Base-by-base conservation (phyloP, 2,888 invertebrate genomes). In the Ethmia dodecea region DNA sequence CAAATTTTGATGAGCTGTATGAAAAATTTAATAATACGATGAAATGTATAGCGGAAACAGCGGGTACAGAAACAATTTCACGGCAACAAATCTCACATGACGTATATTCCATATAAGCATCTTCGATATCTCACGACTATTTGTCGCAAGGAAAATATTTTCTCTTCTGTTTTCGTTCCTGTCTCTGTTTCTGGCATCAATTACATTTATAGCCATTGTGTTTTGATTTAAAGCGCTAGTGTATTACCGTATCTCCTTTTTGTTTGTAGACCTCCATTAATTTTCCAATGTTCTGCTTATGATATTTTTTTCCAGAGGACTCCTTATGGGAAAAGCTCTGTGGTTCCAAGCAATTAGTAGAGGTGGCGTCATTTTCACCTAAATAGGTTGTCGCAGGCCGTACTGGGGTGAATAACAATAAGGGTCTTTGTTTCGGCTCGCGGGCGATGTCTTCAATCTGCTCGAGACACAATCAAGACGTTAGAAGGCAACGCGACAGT, bases 331-430 rank as follows among this genome's bases (percentile, higher is more conserved):
- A 5, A 18, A 18, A 5, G 18, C 5, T 18, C 6, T 18, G 6
- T 18, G 18, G 18, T 18, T 18, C 18, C 18, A 22, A 20, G n/a
- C n/a, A 22, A 8, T 4, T 3, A 9, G 3, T 64, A 65, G 63
- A n/a, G 63, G 66, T 22, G 64, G 54, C 47, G 56, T 51, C 56
- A 61, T 44, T 51, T 52, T 55, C 60, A 60, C 57, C 71, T 68
- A 71, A 76, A 70, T 71, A 72, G 74, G 73, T 71, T 73, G 79
- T 78, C 73, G 69, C 60, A 54, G 49, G 60, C 63, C 59, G 56
- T 63, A 62, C 55, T 56, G 70, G 81, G 83, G 80, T 81, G 81
- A 77, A 81, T 81, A 81, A 81, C 77, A 83, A 83, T 81, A 79
- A 74, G 75, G 66, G 63, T 74, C 78, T 75, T 76, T 77, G 76